Conservation (phyloP, 2,113 vertebrate genomes). For the Rousettus leschenaultii region DNA sequence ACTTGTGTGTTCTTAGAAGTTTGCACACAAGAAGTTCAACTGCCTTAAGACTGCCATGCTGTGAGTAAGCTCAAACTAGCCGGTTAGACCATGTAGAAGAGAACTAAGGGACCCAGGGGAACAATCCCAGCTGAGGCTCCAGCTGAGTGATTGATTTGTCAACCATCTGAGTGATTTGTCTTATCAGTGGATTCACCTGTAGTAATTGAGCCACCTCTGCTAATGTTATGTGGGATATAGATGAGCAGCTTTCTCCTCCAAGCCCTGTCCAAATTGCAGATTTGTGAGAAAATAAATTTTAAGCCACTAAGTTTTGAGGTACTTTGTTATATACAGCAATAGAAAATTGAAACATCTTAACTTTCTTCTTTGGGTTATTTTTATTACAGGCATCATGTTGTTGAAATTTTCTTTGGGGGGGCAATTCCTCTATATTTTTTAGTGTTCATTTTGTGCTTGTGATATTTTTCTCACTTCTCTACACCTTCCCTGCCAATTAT, state of each 20-base stretch:
- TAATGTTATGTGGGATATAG: not conserved
- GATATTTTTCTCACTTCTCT: not conserved
- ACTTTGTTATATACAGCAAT: not conserved
- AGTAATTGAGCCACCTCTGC: not conserved
- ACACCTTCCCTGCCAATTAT: not conserved
- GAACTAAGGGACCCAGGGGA: not conserved
- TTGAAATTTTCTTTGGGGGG: not conserved
- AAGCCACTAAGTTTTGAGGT: not conserved
- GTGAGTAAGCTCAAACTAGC: not conserved
- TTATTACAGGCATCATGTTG: not conserved
- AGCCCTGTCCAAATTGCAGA: not conserved
- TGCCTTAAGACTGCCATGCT: not conserved
- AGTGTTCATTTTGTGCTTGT: not conserved
- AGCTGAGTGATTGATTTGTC: no score
- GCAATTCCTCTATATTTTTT: not conserved
- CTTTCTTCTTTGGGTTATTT: not conserved
- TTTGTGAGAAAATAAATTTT: not conserved
- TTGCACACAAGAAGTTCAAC: not conserved
- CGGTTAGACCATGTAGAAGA: not conserved
- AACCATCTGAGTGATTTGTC: not conserved
- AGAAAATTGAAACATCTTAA: not conserved
- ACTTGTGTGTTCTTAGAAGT: not conserved
- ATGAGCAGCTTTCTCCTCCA: not conserved
- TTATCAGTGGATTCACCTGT: not conserved
- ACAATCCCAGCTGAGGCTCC: not conserved